Base-by-base conservation (phyloP, 2,888 invertebrate genomes). In the Erebia aethiops region DNA sequence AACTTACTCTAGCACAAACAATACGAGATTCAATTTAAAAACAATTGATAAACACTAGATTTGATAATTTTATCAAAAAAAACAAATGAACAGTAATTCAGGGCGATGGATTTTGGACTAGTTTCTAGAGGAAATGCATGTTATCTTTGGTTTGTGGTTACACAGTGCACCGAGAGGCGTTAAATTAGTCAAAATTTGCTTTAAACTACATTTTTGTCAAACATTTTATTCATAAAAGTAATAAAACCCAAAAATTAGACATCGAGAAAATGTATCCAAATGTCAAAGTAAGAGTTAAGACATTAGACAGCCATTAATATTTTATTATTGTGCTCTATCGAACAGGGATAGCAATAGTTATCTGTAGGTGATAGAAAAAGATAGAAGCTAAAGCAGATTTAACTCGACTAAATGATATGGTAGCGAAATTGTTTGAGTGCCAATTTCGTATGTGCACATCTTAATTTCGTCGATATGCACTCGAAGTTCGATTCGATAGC, bases 301-400 rank as follows among this genome's bases (percentile, higher is more conserved):
- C n/a, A n/a, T n/a, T 18, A 72, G 79, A 81, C 88, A 67, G 91
- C 92, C 92, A 91, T n/a, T 91, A 87, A 81, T 77, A 81, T 84
- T 84, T 84, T 84, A 79, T 78, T 77, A 73, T 74, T 72, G 66
- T 64, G 63, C 67, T 76, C 77, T 82, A 78, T 80, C 74, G 74
- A 78, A 87, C 76, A 78, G 86, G 81, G 87, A 87, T 18, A 75
- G 78, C 72, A 69, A 26, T 70, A 74, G 70, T 71, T 65, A 74
- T 60, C 65, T 43, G 21, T 26, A 26, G 49, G 54, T 5, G 56
- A 9, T 49, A 63, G 57, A 69, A 46, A 69, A n/a, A 57, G 69
- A 63, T 21, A 9, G 57, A 69, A 63, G 16, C 35, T 16, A 46
- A 46, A 46, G 46, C 26, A n/a, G n/a, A 41, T 58, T 21, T 71